Evolutionary conservation across 1,140 invertebrate genomes (phyloP).

Genomic region (Ericerus pela): DNA sequence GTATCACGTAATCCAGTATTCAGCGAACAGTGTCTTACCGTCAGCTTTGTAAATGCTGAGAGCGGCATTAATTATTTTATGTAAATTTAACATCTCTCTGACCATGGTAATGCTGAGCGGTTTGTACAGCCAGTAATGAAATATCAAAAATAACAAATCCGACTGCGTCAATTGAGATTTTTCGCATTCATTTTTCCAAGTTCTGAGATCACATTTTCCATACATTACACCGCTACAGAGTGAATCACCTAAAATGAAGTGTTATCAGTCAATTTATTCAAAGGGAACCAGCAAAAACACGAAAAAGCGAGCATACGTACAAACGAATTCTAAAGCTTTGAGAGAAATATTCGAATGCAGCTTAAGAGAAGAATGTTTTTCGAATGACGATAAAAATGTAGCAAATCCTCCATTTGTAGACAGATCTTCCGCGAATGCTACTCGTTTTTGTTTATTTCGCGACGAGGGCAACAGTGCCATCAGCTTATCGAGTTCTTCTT

Average conservation of each 20-base stretch:
- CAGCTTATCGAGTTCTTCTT: constrained; percentile 18
- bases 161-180: constrained; percentile 39
- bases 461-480: constrained; percentile 2
- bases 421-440: background rate
- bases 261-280: background rate
- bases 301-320: constrained; percentile 8
- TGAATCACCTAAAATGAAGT: constrained; percentile 36
- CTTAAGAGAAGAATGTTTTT: background rate
- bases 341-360: background rate
- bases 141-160: constrained; percentile 44
- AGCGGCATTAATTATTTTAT: constrained; percentile 15
- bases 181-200: constrained; percentile 36
- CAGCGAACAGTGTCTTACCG: constrained; percentile 17
- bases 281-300: constrained; percentile 20
- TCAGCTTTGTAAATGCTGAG: constrained; percentile 17
- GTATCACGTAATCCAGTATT: too few relatives aligned
- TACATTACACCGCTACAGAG: constrained; percentile 45
- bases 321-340: constrained; percentile 6
- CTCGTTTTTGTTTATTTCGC: constrained; percentile 3
- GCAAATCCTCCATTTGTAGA: background rate
- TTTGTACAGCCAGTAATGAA: constrained; percentile 47
- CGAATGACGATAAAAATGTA: background rate
- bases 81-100: constrained; percentile 34
- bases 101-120: constrained; percentile 29
- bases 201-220: constrained; percentile 32